Percentiles rank a stretch among this genome's conserved stretches.
phyloP scores from a whole-genome alignment of 2,888 invertebrate genomes.

The Leptinotarsa tumamoca region DNA sequence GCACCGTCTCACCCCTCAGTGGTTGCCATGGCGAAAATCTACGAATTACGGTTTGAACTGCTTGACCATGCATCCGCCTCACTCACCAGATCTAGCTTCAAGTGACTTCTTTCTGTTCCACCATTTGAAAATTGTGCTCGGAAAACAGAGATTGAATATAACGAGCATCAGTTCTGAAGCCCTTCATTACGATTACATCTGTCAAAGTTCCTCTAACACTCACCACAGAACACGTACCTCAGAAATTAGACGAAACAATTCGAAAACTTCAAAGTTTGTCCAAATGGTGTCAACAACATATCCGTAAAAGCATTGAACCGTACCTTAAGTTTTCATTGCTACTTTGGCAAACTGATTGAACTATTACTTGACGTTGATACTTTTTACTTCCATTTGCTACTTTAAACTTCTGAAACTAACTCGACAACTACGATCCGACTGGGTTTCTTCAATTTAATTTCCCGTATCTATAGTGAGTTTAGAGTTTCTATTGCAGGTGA shows the following conservation, averaged over 20 bases:
- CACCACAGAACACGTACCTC: not conserved
- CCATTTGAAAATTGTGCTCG: no score
- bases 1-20: no score
- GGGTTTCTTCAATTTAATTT: not conserved
- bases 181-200: no score
- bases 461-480: not conserved
- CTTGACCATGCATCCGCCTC: no score
- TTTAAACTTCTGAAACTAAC: not conserved
- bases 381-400: constrained; percentile 6
- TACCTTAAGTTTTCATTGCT: not conserved
- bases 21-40: no score
- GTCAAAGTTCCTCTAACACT: no score
- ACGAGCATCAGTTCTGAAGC: no score
- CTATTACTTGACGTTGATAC: not conserved
- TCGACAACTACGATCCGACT: not conserved
- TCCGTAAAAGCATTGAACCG: not conserved
- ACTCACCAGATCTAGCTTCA: no score
- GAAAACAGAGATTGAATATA: no score
- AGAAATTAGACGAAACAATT: not conserved
- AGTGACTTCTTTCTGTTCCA: no score
- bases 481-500: no score
- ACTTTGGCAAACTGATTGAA: constrained; percentile 2
- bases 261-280: not conserved
- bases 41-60: no score
- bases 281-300: not conserved